Evolutionary conservation across 2,888 invertebrate genomes (phyloP), one percentile per base, ranked within the genome.

Genomic region (Pelosia muscerda): DNA sequence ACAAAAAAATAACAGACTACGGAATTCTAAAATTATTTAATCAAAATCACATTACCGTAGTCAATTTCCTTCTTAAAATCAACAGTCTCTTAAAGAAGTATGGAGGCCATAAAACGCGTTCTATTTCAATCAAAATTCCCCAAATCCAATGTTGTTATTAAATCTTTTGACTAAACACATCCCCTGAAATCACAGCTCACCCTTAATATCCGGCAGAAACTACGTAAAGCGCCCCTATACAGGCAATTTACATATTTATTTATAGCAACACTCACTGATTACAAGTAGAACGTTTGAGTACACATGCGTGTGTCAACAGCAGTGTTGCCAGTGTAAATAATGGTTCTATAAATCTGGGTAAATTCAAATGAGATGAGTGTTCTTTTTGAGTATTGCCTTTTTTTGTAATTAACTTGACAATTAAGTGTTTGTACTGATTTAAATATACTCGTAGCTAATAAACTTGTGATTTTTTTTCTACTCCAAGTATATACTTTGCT

Each of bases 211-310:
- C 64, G 60, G 38, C n/a, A 34, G 23, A 55, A 65, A 61, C 60
- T 61, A 49, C 64, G 56, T n/a, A 13, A 23, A 31, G 57, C 64
- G 63, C 53, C 54, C 49, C 57, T 25, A 53, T 31, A 65, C 69
- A 70, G 70, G 64, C 70, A 69, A 76, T 74, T 81, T 76, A 78
- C 77, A 83, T 83, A 82, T 83, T 79, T 80, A 83, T 79, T 74
- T 73, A 75, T 60, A 66, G 71, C 64, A 68, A 71, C 81, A 72
- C 54, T 63, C 64, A 58, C 63, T 81, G 79, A 81, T 75, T 80
- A 75, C 71, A 57, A 71, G 64, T 70, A 59, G 63, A 59, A 70
- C 57, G 54, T 65, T 66, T 68, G 64, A 23, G 38, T 38, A 59
- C 38, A 38, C 38, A 59, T 34, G 55, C 63, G 64, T 68, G 62